Percentiles rank a stretch among this genome's conserved stretches.
phyloP scores from a whole-genome alignment of 1,140 invertebrate species.

The Nymphalis io region DNA sequence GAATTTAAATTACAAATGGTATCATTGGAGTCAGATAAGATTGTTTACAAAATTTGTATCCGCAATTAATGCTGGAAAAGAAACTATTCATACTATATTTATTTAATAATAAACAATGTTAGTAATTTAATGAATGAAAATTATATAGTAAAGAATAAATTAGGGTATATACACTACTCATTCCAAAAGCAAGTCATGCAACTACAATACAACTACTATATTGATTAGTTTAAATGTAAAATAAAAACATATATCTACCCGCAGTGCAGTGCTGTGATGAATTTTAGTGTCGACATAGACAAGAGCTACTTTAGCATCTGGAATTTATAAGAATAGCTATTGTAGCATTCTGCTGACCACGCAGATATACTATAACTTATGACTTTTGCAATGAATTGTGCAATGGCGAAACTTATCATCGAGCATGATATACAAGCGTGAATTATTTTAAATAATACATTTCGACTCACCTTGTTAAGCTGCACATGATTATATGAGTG shows the following conservation, averaged over 20 bases:
- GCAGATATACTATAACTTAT: neutral
- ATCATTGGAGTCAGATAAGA: neutral
- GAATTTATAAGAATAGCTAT: slow-evolving; percentile 12
- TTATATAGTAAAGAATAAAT: neutral
- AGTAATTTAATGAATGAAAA: neutral
- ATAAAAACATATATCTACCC: slow-evolving; percentile 20
- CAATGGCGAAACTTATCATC: slow-evolving; percentile 3
- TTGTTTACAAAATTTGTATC: neutral
- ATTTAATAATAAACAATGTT: neutral
- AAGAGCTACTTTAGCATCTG: slow-evolving; percentile 11
- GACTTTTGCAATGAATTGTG: slow-evolving; percentile 10
- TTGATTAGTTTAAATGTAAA: neutral
- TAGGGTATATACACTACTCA: too few relatives aligned
- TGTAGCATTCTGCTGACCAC: neutral
- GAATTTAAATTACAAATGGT: neutral
- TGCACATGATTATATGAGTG: slow-evolving; percentile 22
- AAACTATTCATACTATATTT: neutral
- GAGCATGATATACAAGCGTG: neutral
- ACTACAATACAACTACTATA: neutral
- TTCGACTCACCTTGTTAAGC: slow-evolving; percentile 31
- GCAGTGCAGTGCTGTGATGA: slow-evolving; percentile 13
- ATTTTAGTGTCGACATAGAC: slow-evolving; percentile 15
- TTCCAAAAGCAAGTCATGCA: too few relatives aligned
- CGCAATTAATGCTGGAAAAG: neutral
- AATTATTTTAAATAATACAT: neutral